These are phyloP conservation scores for Meloe dianella DNA, from an alignment of 2,888 invertebrate genomes.

Conservation along the genomic window DNA sequence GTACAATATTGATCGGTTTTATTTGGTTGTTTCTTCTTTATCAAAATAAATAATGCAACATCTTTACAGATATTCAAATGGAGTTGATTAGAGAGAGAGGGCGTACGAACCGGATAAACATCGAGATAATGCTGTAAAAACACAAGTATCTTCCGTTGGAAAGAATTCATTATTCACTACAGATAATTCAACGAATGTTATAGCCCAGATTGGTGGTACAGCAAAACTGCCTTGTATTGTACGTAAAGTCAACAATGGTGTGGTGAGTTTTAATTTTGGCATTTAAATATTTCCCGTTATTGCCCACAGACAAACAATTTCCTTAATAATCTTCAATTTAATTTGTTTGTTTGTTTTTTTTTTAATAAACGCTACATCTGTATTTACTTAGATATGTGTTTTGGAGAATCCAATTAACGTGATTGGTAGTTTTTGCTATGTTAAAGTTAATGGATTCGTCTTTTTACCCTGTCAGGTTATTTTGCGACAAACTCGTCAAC, in stretches of 20 bases:
- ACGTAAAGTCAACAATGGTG: conserved; percentile 61
- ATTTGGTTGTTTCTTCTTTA: background rate
- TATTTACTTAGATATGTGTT: background rate
- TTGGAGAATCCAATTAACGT: conserved; percentile 8
- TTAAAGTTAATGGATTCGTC: background rate
- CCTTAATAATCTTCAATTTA: background rate
- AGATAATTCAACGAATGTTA: conserved; percentile 61
- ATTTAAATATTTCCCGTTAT: background rate
- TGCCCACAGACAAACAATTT: background rate
- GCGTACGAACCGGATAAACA: conserved; percentile 44
- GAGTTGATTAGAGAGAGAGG: conserved; percentile 34
- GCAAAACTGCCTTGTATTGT: conserved; percentile 63
- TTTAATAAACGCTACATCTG: background rate
- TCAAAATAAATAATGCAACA: background rate
- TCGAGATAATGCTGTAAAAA: conserved; percentile 33
- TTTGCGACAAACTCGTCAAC: conserved; percentile 11
- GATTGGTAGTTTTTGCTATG: background rate
- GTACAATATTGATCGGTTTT: background rate
- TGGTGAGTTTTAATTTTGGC: conserved; percentile 56
- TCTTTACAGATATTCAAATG: conserved; percentile 21
- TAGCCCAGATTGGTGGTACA: conserved; percentile 62
- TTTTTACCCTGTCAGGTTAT: background rate
- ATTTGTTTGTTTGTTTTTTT: background rate
- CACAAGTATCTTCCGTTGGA: conserved; percentile 33
- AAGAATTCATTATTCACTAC: conserved; percentile 57